Percentiles rank a stretch among this genome's conserved stretches.
phyloP scores from a whole-genome alignment of 2,113 vertebrate species.

The Aegithalos caudatus region DNA sequence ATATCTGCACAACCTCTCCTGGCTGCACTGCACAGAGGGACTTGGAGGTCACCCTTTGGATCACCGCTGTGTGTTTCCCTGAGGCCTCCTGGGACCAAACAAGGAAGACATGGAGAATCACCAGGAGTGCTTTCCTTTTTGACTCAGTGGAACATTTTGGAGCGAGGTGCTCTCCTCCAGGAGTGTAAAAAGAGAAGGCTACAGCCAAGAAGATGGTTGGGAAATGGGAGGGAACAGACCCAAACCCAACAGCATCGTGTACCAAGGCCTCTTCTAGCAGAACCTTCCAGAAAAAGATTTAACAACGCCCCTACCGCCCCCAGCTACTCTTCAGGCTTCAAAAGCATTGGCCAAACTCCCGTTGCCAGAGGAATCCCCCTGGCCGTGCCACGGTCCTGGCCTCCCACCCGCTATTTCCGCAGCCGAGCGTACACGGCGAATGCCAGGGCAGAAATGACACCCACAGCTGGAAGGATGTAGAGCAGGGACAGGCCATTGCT shows the following conservation, averaged over 20 bases:
- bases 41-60: neutral
- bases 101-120: neutral
- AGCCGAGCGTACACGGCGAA: neutral
- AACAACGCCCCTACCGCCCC: accelerated
- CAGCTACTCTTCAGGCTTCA: neutral
- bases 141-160: neutral
- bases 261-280: conserved; percentile 24
- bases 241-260: neutral
- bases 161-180: accelerated
- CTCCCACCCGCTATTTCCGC: neutral
- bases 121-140: neutral
- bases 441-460: neutral
- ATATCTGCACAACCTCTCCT: neutral
- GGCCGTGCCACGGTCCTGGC: accelerated
- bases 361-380: neutral
- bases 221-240: neutral
- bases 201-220: neutral
- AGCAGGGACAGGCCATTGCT: neutral
- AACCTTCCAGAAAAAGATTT: neutral
- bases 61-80: neutral
- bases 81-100: neutral
- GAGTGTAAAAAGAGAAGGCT: neutral
- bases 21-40: neutral
- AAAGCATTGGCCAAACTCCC: neutral
- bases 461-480: neutral